phyloP scores from a whole-genome alignment of 2,113 vertebrate genomes.

The Amphiprion ocellaris region DNA sequence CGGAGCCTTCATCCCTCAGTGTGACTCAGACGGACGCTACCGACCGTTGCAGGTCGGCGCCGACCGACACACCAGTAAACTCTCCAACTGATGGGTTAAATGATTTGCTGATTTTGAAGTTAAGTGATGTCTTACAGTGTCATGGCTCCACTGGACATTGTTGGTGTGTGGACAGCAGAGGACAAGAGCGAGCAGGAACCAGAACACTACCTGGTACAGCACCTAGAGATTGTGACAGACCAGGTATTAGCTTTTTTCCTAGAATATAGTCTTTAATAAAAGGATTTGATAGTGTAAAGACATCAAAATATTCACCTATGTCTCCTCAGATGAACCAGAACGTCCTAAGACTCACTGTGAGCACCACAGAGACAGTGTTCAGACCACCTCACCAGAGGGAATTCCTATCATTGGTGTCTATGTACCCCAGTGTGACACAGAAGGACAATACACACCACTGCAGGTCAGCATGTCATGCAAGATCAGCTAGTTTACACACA shows the following conservation, averaged over 20 bases:
- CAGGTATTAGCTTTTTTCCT: constrained; percentile 9
- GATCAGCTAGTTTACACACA: background rate
- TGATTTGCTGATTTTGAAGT: background rate
- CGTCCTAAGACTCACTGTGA: constrained; percentile 80
- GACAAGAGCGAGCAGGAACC: constrained; percentile 86
- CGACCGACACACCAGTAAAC: background rate
- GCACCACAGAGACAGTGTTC: constrained; percentile 71
- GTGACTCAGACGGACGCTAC: constrained; percentile 86
- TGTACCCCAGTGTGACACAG: constrained; percentile 84
- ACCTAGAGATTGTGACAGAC: constrained; percentile 29
- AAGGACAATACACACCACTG: constrained; percentile 83
- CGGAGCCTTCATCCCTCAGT: constrained; percentile 86
- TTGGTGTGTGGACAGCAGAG: constrained; percentile 87
- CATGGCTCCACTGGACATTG: constrained; percentile 85
- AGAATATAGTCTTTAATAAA: no score
- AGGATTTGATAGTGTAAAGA: no score
- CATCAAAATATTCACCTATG: no score
- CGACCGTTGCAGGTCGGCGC: constrained; percentile 73
- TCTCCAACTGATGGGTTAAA: background rate
- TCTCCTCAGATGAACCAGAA: constrained; percentile 3
- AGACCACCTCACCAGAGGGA: constrained; percentile 57
- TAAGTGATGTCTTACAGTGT: constrained; percentile 40
- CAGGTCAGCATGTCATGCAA: constrained; percentile 40
- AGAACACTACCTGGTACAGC: constrained; percentile 73
- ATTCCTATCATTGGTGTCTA: constrained; percentile 64